These are phyloP conservation scores for Brachyhypopomus gauderio DNA, from an alignment of 2,113 vertebrate species.

Conservation along the genomic window DNA sequence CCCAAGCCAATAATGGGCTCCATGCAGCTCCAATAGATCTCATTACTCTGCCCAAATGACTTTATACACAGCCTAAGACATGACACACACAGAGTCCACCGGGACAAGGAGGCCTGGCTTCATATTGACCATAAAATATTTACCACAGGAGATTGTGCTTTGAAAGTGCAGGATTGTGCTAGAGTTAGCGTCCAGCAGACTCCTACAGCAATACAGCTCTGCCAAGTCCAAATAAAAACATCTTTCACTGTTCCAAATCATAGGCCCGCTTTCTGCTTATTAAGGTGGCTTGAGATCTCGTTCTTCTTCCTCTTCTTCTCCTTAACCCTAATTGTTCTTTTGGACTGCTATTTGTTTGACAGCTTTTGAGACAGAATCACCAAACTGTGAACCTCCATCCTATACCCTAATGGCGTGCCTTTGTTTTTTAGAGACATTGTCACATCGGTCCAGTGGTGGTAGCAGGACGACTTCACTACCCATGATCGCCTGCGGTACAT, in stretches of 20 bases:
- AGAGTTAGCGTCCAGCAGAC: conserved; percentile 51
- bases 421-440: too few relatives aligned
- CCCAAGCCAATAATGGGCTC: conserved; percentile 62
- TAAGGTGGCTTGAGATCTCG: too few relatives aligned
- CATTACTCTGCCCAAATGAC: conserved; percentile 76
- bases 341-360: too few relatives aligned
- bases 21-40: conserved; percentile 66
- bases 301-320: too few relatives aligned
- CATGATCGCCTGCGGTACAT: too few relatives aligned
- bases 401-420: too few relatives aligned
- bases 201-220: conserved; percentile 30
- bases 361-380: too few relatives aligned
- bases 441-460: too few relatives aligned
- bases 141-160: conserved; percentile 67
- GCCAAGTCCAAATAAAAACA: conserved; percentile 58
- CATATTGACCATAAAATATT: conserved; percentile 79
- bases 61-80: conserved; percentile 68
- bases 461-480: too few relatives aligned
- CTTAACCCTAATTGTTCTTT: too few relatives aligned
- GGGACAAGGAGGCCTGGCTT: conserved; percentile 67
- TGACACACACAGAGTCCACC: conserved; percentile 60
- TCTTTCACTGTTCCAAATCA: conserved; percentile 67
- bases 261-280: too few relatives aligned
- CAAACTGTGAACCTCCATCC: too few relatives aligned
- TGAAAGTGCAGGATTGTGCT: conserved; percentile 65